Conservation (phyloP, 1,140 invertebrate species). For the Saxidomus purpurata region DNA sequence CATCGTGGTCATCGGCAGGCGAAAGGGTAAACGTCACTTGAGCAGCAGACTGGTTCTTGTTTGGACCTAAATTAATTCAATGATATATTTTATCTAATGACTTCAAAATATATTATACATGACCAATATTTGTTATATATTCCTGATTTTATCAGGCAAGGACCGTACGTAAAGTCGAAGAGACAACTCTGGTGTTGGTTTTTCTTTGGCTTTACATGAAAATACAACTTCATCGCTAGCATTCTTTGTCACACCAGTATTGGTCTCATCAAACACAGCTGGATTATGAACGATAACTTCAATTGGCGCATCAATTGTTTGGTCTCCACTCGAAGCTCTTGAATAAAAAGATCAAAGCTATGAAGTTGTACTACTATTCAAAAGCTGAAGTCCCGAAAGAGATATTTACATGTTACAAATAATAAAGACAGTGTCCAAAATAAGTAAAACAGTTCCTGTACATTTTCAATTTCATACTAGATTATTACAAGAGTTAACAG, state of each 20-base stretch:
- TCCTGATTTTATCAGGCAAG: slow-evolving; percentile 29
- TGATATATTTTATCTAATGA: too few species aligned
- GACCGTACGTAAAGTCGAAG: slow-evolving; percentile 48
- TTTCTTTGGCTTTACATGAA: slow-evolving; percentile 41
- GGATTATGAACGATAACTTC: slow-evolving; percentile 41
- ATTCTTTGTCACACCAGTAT: slow-evolving; percentile 38
- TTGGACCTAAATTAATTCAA: slow-evolving; percentile 27
- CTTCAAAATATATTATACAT: too few species aligned
- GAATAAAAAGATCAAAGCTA: background rate
- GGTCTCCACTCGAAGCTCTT: slow-evolving; percentile 51
- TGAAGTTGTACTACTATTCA: too few species aligned
- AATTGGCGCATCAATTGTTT: slow-evolving; percentile 44
- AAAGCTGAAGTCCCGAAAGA: too few species aligned
- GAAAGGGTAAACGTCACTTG: slow-evolving; percentile 39
- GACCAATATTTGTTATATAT: too few species aligned
- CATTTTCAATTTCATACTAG: too few species aligned
- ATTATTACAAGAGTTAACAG: too few species aligned
- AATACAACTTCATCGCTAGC: background rate
- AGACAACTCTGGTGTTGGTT: slow-evolving; percentile 27
- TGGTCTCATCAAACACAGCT: slow-evolving; percentile 30
- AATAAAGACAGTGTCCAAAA: too few species aligned
- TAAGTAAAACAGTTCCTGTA: too few species aligned
- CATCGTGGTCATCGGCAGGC: slow-evolving; percentile 26
- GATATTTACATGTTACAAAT: too few species aligned
- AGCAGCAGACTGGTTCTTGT: slow-evolving; percentile 10